Conservation (phyloP, 1,140 invertebrate genomes). For the Saccostrea cuccullata region DNA sequence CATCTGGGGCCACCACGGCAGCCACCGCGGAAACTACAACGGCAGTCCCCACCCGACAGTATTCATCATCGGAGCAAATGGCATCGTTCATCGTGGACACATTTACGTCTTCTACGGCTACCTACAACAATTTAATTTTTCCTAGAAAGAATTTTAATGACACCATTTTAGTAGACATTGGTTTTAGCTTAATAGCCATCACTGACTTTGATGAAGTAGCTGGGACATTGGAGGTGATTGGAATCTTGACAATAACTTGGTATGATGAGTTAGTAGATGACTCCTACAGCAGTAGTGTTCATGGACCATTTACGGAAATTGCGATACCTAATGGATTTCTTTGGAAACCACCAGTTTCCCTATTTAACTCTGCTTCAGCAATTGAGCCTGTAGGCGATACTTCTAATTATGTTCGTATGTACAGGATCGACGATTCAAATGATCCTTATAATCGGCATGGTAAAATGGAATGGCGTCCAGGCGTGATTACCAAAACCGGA, state of each 20-base stretch:
- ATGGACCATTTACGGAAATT: slow-evolving; percentile 48
- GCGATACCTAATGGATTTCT: slow-evolving; percentile 43
- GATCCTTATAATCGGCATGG: not conserved
- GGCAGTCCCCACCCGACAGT: not conserved
- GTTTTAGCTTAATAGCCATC: slow-evolving; percentile 43
- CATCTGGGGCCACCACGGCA: not conserved
- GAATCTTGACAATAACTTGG: slow-evolving; percentile 47
- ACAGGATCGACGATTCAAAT: not conserved
- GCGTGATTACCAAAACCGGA: slow-evolving; percentile 48
- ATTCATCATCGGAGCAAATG: not conserved
- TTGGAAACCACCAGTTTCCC: slow-evolving; percentile 44
- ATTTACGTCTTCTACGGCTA: slow-evolving; percentile 35
- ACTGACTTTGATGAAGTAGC: slow-evolving; percentile 53
- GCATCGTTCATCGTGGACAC: slow-evolving; percentile 27
- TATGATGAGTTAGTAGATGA: slow-evolving; percentile 44
- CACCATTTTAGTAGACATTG: slow-evolving; percentile 41
- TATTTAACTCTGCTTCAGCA: slow-evolving; percentile 49
- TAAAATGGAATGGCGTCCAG: slow-evolving; percentile 46
- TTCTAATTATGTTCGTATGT: slow-evolving; percentile 35
- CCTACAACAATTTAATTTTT: slow-evolving; percentile 44
- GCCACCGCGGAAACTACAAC: not conserved
- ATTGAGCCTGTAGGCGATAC: slow-evolving; percentile 46
- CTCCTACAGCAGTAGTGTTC: slow-evolving; percentile 3
- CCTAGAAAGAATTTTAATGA: slow-evolving; percentile 21
- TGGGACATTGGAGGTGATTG: slow-evolving; percentile 52